Base-by-base conservation (phyloP, 2,888 invertebrate species). In the Spodoptera picta region DNA sequence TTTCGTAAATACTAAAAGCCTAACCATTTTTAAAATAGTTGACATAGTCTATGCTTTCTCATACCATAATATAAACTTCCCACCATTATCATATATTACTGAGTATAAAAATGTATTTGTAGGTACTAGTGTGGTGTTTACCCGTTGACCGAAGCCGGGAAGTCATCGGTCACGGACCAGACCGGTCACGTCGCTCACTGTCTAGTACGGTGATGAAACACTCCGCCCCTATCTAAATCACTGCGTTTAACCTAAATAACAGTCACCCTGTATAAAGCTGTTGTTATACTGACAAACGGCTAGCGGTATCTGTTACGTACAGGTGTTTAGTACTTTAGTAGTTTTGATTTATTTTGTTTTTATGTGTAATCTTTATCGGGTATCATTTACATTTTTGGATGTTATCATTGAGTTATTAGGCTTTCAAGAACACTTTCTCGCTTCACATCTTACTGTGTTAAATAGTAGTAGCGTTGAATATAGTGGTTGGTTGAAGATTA, bases 91-190 rank as follows among this genome's bases (percentile, higher is more conserved):
- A n/a, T 14, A 4, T 9, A 19, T 4, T 5, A 41, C 11, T 11
- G 10, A 31, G 36, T n/a, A 58, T 47, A 48, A 46, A 53, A 52
- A 24, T 46, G 19, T 56, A 44, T 10, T 51, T 14, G 19, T 56
- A 44, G 7, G 47, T 14, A 31, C 27, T 36, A 42, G 65, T 4
- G 51, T 73, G 62, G 44, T 63, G 61, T 69, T 69, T 67, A 48
- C 56, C 45, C 46, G 65, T 65, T 69, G 65, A 60, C 52, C 65
- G 73, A 48, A 47, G 55, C 50, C 66, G 57, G 79, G 72, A 75
- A 82, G 77, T 68, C 75, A 82, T 82, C 77, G 77, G 67, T 80
- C 77, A 79, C 68, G 50, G 45, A 51, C 50, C 73, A 72, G 73
- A 59, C 55, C 63, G 60, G 55, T 51, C 66, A 68, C 62, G 75